Percentiles rank a stretch among this genome's conserved stretches.
These are phyloP conservation scores for Paelopatides confundens DNA, from an alignment of 53 echinoderm and acorn worm species.

Conservation along the genomic window DNA sequence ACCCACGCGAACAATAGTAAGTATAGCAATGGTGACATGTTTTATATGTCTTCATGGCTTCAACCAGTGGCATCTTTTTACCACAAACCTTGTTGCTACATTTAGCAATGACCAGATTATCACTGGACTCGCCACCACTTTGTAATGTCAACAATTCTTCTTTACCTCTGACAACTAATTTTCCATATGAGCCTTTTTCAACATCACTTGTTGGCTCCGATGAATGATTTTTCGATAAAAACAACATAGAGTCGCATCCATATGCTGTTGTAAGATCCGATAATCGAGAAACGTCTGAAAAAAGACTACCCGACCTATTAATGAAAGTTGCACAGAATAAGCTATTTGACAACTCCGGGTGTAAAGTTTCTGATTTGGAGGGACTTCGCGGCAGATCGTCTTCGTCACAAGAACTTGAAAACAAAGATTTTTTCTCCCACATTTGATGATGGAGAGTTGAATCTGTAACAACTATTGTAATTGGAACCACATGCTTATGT, in stretches of 20 bases:
- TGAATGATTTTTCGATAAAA: not conserved
- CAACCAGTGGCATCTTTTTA: constrained; percentile 68
- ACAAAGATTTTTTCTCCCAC: not conserved
- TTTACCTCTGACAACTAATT: not conserved
- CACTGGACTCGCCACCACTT: not conserved
- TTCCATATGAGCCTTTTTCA: not conserved
- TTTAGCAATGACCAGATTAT: constrained; percentile 73
- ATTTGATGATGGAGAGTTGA: not conserved
- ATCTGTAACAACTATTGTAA: not conserved
- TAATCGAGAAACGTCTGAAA: constrained; percentile 6
- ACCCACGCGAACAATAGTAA: constrained; percentile 95
- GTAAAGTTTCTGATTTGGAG: not conserved
- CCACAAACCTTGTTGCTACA: constrained; percentile 88
- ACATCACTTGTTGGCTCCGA: not conserved
- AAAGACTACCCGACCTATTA: not conserved
- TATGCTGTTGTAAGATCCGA: not conserved
- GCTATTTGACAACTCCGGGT: not conserved
- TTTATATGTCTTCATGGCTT: constrained; percentile 87
- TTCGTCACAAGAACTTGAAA: not conserved
- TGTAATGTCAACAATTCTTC: not conserved
- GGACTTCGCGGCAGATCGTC: not conserved
- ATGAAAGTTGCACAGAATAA: not conserved
- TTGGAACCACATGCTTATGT: not conserved
- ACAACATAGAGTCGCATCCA: not conserved
- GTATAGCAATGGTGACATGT: constrained; percentile 98